Percentiles rank a stretch among this genome's conserved stretches.
Conservation (phyloP, 92 coral and sea anemone species). For the Heliopora coerulea region DNA sequence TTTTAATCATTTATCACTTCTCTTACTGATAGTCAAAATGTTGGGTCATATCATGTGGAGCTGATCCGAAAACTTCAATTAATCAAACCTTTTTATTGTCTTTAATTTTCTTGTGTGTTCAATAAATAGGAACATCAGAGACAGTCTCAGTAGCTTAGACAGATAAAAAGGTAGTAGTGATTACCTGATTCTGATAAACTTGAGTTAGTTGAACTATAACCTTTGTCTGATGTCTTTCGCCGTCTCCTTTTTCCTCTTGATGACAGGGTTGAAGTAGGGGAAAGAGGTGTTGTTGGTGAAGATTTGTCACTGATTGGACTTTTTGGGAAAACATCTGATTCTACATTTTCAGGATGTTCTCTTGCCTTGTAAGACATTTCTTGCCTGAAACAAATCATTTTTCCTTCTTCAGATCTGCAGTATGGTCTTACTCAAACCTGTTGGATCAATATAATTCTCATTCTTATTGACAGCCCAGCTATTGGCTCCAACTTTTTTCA, state of each 20-base stretch:
- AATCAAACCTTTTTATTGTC: too few species aligned
- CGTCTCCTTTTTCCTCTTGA: slow-evolving; percentile 27
- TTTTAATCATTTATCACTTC: too few species aligned
- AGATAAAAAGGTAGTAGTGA: too few species aligned
- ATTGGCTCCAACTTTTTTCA: too few species aligned
- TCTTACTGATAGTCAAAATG: too few species aligned
- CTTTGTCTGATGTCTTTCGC: slow-evolving; percentile 30
- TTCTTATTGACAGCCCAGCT: neutral
- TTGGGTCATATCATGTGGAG: too few species aligned
- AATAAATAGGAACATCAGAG: too few species aligned
- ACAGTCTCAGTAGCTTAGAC: too few species aligned
- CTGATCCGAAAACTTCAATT: too few species aligned
- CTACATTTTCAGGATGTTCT: too few species aligned
- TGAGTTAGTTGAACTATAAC: slow-evolving; percentile 38
- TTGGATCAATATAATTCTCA: slow-evolving; percentile 11
- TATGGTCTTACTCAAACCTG: neutral
- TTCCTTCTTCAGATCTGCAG: neutral
- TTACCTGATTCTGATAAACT: slow-evolving; percentile 42
- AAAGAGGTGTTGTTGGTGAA: slow-evolving; percentile 2
- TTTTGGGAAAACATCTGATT: slow-evolving; percentile 25
- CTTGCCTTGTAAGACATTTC: slow-evolving; percentile 37
- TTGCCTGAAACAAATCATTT: slow-evolving; percentile 17
- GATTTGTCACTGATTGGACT: slow-evolving; percentile 36
- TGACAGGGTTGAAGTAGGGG: slow-evolving; percentile 34
- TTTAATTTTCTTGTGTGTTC: too few species aligned